A percentile compares a stretch with the other conserved stretches of the same genome.
phyloP scores from a whole-genome alignment of 2,888 invertebrate species.

The Chrysotoxum bicinctum region DNA sequence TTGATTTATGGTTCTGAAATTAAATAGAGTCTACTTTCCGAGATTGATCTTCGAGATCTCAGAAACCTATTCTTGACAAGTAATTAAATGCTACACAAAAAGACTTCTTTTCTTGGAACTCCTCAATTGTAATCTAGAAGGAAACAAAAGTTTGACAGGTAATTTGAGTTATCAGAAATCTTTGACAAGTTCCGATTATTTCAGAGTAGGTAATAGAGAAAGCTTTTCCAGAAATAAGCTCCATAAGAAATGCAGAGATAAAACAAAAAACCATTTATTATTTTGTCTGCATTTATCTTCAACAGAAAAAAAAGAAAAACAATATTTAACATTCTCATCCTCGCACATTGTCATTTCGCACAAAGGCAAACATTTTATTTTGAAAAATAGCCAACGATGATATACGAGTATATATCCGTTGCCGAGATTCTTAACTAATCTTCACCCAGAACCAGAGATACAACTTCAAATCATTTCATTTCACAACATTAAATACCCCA shows the following conservation, averaged over 20 bases:
- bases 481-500: slow-evolving; percentile 58
- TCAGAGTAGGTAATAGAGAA: not conserved
- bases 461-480: slow-evolving; percentile 62
- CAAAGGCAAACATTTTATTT: slow-evolving; percentile 28
- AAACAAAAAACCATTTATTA: slow-evolving; percentile 23
- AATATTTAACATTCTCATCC: slow-evolving; percentile 19
- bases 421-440: slow-evolving; percentile 49
- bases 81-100: not conserved
- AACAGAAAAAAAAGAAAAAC: not conserved
- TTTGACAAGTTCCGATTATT: not conserved
- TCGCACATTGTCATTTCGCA: slow-evolving; percentile 2
- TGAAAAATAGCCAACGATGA: slow-evolving; percentile 57
- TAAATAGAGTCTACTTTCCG: too few species aligned
- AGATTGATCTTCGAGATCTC: too few species aligned
- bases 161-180: not conserved
- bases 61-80: not conserved
- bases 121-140: not conserved
- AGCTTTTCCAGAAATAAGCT: not conserved
- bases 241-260: slow-evolving; percentile 9
- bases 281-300: slow-evolving; percentile 8
- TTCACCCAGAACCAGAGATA: slow-evolving; percentile 15
- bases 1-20: too few species aligned
- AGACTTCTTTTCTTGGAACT: not conserved
- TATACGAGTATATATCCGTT: slow-evolving; percentile 42
- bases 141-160: not conserved